Conservation (phyloP, 2,888 invertebrate genomes). For the Lucinisca nassula region DNA sequence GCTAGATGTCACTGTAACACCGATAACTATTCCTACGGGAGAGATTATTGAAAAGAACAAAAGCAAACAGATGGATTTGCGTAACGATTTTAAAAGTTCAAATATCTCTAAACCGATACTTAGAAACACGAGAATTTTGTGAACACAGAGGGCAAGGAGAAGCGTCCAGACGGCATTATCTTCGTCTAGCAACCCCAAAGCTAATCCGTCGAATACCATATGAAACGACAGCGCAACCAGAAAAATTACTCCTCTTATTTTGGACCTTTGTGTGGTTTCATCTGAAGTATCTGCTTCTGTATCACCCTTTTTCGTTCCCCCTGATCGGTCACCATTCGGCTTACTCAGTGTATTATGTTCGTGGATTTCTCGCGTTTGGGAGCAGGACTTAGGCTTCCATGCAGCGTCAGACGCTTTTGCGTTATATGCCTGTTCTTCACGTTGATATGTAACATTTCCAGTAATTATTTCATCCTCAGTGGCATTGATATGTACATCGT, state of each 20-base stretch:
- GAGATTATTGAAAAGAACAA: slow-evolving; percentile 7
- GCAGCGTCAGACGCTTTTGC: not conserved
- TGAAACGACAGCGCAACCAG: slow-evolving; percentile 89
- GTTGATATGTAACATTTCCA: not conserved
- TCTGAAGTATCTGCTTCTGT: not conserved
- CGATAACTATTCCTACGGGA: slow-evolving; percentile 34
- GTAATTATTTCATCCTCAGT: not conserved
- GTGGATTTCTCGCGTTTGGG: not conserved
- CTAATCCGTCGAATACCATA: slow-evolving; percentile 90
- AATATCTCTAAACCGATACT: slow-evolving; percentile 88
- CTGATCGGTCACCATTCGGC: not conserved
- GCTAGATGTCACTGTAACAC: slow-evolving; percentile 12
- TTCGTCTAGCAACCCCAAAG: slow-evolving; percentile 89
- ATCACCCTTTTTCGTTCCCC: not conserved
- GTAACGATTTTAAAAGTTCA: slow-evolving; percentile 20
- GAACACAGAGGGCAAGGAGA: slow-evolving; percentile 89
- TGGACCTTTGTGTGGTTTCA: not conserved
- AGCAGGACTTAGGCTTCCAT: not conserved
- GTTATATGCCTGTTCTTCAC: too few relatives aligned
- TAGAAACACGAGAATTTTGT: slow-evolving; percentile 90
- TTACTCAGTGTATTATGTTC: not conserved
- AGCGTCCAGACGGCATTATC: slow-evolving; percentile 81
- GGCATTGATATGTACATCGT: not conserved
- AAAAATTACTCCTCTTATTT: slow-evolving; percentile 88
- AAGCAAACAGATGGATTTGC: slow-evolving; percentile 17